A percentile compares a stretch with the other conserved stretches of the same genome.
Conservation (phyloP, 2,888 invertebrate species). For the Gerris lacustris region DNA sequence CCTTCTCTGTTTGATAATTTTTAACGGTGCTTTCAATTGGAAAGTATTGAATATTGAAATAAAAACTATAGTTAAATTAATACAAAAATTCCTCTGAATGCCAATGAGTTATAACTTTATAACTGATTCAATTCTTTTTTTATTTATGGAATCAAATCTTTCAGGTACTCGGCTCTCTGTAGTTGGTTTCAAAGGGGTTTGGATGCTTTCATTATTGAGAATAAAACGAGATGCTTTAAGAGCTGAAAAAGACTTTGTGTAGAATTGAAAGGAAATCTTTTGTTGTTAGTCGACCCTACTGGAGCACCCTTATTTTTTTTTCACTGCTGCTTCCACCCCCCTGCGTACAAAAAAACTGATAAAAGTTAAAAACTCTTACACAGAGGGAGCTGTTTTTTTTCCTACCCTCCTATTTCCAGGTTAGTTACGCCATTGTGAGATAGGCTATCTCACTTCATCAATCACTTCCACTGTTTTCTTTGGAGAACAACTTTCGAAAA, state of each 20-base stretch:
- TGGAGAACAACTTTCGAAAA: neutral
- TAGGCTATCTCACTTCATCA: conserved; percentile 3
- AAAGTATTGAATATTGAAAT: no score
- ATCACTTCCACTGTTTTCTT: neutral
- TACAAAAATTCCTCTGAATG: no score
- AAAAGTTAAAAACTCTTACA: conserved; percentile 1
- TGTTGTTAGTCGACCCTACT: neutral
- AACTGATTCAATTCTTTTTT: neutral
- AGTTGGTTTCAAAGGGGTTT: neutral
- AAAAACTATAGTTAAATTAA: no score
- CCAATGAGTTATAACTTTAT: no score
- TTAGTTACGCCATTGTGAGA: conserved; percentile 5
- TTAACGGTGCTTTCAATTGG: no score
- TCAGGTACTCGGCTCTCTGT: neutral
- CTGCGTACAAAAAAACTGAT: neutral
- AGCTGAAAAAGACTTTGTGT: neutral
- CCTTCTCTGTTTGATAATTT: no score
- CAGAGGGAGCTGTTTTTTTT: neutral
- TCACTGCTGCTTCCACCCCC: neutral
- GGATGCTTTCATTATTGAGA: conserved; percentile 3
- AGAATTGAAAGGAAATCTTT: conserved; percentile 3
- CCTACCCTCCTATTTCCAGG: neutral
- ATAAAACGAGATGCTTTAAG: neutral
- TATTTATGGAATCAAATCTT: neutral
- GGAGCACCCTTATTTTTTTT: neutral